Percentiles rank a stretch among this genome's conserved stretches.
These are phyloP conservation scores for Megaustenia siamemsis DNA, from an alignment of 2,888 invertebrate genomes.

Conservation along the genomic window DNA sequence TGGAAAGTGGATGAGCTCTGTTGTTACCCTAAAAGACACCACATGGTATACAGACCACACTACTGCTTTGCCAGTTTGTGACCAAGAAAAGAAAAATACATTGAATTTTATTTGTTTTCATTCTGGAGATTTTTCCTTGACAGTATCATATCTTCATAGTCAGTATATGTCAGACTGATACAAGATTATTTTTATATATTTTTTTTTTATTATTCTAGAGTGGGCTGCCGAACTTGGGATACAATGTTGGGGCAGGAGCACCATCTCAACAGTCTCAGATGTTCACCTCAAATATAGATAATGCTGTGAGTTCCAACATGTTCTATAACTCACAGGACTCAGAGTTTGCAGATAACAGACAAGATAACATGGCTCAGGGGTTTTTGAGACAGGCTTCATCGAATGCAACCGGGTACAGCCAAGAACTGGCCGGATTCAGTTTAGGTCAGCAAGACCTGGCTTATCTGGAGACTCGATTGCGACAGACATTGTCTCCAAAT, in stretches of 20 bases:
- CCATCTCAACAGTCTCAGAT: not conserved
- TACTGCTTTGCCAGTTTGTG: too few relatives aligned
- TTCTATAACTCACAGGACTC: constrained; percentile 16
- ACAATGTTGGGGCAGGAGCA: not conserved
- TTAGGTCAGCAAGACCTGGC: constrained; percentile 50
- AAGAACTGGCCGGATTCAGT: constrained; percentile 46
- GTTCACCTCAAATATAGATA: constrained; percentile 7
- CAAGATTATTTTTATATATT: too few relatives aligned
- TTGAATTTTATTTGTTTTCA: not conserved
- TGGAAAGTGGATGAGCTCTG: too few relatives aligned
- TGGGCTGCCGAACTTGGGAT: not conserved
- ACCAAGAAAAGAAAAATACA: too few relatives aligned
- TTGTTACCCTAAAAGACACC: too few relatives aligned
- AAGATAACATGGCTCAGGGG: constrained; percentile 31
- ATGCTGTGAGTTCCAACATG: not conserved
- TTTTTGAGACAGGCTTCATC: constrained; percentile 24
- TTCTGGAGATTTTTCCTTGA: not conserved
- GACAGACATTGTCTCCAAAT: constrained; percentile 43
- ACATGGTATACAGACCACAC: too few relatives aligned
- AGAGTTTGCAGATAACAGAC: constrained; percentile 39
- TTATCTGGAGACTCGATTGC: constrained; percentile 34
- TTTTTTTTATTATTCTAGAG: not conserved
- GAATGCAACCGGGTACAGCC: constrained; percentile 31
- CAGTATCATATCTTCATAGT: not conserved
- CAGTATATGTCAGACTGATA: not conserved